phyloP scores from a whole-genome alignment of 2,888 invertebrate species.

The Alloplasta piceator region DNA sequence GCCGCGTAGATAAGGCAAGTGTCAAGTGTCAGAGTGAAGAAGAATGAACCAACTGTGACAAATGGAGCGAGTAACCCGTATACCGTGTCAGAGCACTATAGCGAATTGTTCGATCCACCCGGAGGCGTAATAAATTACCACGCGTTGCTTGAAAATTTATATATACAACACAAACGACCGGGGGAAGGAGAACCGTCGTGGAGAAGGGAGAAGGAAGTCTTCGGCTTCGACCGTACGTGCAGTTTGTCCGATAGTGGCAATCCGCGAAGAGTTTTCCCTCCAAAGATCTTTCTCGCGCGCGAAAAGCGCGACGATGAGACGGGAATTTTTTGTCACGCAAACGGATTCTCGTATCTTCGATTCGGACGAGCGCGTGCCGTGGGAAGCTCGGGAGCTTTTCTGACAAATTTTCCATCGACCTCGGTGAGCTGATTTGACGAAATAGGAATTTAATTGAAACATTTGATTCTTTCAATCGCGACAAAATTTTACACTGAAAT shows the following conservation, averaged over 20 bases:
- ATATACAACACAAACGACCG: neutral
- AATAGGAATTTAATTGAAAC: neutral
- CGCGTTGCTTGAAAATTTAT: conserved; percentile 11
- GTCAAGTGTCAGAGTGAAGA: neutral
- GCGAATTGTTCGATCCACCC: conserved; percentile 43
- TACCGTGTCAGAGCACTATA: conserved; percentile 13
- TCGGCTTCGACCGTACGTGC: conserved; percentile 41
- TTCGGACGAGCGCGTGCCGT: conserved; percentile 16
- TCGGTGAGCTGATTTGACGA: conserved; percentile 25
- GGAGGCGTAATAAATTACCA: conserved; percentile 49
- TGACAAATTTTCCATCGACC: neutral
- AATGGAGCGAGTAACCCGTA: conserved; percentile 31
- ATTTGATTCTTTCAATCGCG: neutral
- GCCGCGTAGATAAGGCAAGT: conserved; percentile 1
- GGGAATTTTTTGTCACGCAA: conserved; percentile 11
- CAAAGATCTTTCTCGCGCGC: conserved; percentile 26
- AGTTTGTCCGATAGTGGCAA: conserved; percentile 61
- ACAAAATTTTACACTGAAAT: no score
- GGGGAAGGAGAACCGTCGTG: conserved; percentile 1
- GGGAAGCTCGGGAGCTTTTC: conserved; percentile 14
- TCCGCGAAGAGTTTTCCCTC: conserved; percentile 46
- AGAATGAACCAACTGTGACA: neutral
- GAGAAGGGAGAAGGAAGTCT: conserved; percentile 22
- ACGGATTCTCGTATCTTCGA: conserved; percentile 21
- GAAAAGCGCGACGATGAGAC: conserved; percentile 32